A percentile compares a stretch with the other conserved stretches of the same genome.
These are phyloP conservation scores for Oxytorus armatus DNA, from an alignment of 2,888 invertebrate genomes.

Conservation along the genomic window DNA sequence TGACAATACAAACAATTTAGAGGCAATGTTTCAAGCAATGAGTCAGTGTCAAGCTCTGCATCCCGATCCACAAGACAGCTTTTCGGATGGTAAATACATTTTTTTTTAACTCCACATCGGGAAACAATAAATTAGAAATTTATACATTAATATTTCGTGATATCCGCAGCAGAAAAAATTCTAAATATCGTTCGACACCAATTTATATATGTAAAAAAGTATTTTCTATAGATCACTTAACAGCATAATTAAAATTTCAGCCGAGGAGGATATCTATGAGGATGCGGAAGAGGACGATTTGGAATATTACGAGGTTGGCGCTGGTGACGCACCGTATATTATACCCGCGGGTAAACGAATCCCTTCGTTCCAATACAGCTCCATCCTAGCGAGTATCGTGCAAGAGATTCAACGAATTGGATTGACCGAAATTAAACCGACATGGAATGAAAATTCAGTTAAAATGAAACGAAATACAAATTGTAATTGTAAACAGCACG, in stretches of 20 bases:
- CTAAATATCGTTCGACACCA: too few species aligned
- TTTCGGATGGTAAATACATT: constrained; percentile 83
- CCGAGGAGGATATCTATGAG: constrained; percentile 85
- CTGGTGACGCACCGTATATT: constrained; percentile 83
- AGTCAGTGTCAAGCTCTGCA: constrained; percentile 92
- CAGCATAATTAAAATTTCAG: constrained; percentile 71
- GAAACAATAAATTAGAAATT: background rate
- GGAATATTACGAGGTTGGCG: constrained; percentile 84
- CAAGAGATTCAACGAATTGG: too few species aligned
- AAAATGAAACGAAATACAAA: too few species aligned
- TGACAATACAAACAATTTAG: constrained; percentile 87
- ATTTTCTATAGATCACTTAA: too few species aligned
- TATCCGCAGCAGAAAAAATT: too few species aligned
- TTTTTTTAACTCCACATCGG: background rate
- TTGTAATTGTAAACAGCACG: too few species aligned
- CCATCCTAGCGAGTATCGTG: background rate
- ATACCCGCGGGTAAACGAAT: constrained; percentile 77
- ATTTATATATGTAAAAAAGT: too few species aligned
- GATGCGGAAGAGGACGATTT: constrained; percentile 85
- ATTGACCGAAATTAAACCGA: too few species aligned
- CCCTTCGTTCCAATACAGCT: background rate
- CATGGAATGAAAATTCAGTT: too few species aligned
- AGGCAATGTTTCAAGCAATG: constrained; percentile 90
- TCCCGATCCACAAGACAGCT: constrained; percentile 90
- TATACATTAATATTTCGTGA: background rate